Base-by-base conservation (phyloP, 1,140 invertebrate species). In the Drosophila bocqueti region DNA sequence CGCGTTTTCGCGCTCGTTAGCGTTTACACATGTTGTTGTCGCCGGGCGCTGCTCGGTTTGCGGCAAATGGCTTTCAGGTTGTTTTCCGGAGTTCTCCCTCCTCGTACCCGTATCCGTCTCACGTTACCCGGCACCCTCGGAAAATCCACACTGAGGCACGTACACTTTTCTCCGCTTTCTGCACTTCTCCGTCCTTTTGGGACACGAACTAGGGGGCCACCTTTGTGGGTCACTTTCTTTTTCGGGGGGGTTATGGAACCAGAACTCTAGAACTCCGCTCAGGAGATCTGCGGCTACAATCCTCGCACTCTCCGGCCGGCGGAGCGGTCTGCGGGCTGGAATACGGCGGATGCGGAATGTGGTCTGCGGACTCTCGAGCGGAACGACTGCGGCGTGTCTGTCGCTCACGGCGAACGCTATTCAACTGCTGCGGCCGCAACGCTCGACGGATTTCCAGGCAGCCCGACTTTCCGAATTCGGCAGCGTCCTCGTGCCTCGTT, bases 1-100 rank as follows among this genome's bases (percentile, higher is more conserved):
- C 50, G 54, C 76, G 58, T 64, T 79, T 77, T 78, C 76, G 66
- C 72, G 64, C 83, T 83, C 72, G 79, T 83, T 83, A 75, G 77
- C 83, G 66, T 78, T 87, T 89, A 87, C 84, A 89, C 84, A 81
- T 89, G 84, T 83, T 83, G 67, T 73, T 73, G 69, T 40, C 42
- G 67, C 42, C 43, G 29, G 55, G 64, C 63, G 64, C 60, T 40
- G 50, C 79, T 66, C 79, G 69, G 75, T 50, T 78, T 81, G 74
- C 52, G 65, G 73, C 72, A 69, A 81, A 76, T 79, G 69, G 62
- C 58, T 74, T 75, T 78, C 77, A 62, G 75, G 75, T 60, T 77
- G 57, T 75, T 60, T 74, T 71, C 52, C 61, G 64, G 46, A 43
- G 34, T 40, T 38, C 24, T 26, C 40, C 40, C 26, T 55, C 55